phyloP scores from a whole-genome alignment of 2,113 vertebrate genomes.

The Galemys pyrenaicus region DNA sequence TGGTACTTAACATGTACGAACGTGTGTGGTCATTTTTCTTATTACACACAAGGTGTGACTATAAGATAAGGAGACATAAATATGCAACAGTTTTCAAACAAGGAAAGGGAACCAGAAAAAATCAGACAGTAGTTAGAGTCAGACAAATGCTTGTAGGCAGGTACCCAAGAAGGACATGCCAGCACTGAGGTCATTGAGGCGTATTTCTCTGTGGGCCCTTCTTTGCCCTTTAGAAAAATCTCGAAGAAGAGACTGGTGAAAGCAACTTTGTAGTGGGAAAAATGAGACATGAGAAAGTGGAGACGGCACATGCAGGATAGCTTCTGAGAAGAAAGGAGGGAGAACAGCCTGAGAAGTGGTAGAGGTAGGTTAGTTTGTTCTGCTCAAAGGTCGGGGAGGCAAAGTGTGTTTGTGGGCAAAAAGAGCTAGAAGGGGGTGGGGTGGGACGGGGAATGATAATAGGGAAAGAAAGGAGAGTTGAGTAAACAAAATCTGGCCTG shows the following conservation, averaged over 20 bases:
- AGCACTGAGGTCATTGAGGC: neutral
- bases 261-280: neutral
- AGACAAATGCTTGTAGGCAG: neutral
- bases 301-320: neutral
- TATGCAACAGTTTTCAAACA: conserved; percentile 52
- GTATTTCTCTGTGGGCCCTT: neutral
- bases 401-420: neutral
- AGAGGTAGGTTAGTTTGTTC: neutral
- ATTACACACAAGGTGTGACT: conserved; percentile 50
- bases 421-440: neutral
- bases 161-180: neutral
- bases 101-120: neutral
- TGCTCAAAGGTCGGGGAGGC: neutral
- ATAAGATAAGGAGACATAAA: conserved; percentile 56
- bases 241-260: conserved; percentile 21
- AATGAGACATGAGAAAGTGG: conserved; percentile 4
- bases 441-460: neutral
- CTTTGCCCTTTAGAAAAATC: conserved; percentile 34
- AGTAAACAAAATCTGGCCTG: neutral
- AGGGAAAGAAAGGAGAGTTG: neutral
- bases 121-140: neutral
- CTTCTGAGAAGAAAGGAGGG: neutral
- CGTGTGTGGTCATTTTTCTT: conserved; percentile 53
- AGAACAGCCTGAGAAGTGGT: neutral
- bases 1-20: conserved; percentile 42